Percentiles rank a stretch among this genome's conserved stretches.
phyloP scores from a whole-genome alignment of 2,888 invertebrate genomes.

The Eilema sororculum region DNA sequence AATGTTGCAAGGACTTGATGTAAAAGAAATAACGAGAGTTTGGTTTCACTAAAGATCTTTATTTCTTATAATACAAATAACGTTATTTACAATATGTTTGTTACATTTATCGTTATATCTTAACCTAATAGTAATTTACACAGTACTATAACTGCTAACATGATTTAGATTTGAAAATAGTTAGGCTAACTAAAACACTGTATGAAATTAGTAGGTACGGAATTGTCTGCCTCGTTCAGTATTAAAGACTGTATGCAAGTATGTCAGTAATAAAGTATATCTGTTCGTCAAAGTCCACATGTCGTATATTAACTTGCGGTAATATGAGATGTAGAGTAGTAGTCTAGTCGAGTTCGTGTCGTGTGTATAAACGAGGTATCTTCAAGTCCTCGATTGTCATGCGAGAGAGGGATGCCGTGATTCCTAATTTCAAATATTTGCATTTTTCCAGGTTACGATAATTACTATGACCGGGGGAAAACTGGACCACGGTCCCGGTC shows the following conservation, averaged over 20 bases:
- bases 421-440: neutral
- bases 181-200: constrained; percentile 10
- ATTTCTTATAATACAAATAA: constrained; percentile 84
- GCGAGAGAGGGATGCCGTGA: neutral
- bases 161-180: constrained; percentile 31
- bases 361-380: constrained; percentile 19
- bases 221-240: constrained; percentile 18
- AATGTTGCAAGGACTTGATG: neutral
- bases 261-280: constrained; percentile 15
- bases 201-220: constrained; percentile 10
- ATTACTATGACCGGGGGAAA: neutral
- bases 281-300: constrained; percentile 21
- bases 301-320: constrained; percentile 26
- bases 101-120: constrained; percentile 60
- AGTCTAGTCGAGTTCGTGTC: constrained; percentile 22
- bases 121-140: constrained; percentile 56
- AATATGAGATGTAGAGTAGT: constrained; percentile 28
- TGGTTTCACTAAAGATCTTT: constrained; percentile 84
- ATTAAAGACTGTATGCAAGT: constrained; percentile 5
- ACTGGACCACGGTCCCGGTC: too few relatives aligned
- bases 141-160: constrained; percentile 46
- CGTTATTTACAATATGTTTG: constrained; percentile 82
- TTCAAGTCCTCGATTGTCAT: constrained; percentile 13
- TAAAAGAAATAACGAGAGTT: constrained; percentile 30
- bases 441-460: neutral